phyloP scores from a whole-genome alignment of 2,888 invertebrate species.

The Schrankia costaestrigalis region DNA sequence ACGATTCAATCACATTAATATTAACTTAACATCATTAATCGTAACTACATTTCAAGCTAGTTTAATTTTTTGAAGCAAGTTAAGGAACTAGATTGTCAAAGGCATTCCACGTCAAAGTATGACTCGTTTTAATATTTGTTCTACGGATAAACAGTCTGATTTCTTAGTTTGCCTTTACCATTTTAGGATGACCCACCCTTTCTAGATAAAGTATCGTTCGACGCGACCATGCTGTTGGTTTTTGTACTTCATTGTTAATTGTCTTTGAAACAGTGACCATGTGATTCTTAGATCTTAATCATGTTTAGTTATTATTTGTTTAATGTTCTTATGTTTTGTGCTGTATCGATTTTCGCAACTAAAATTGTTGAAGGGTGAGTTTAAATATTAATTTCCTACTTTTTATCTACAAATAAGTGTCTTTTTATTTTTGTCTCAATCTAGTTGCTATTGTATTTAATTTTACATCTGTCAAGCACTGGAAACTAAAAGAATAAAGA shows the following conservation, averaged over 20 bases:
- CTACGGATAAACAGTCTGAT: conserved; percentile 56
- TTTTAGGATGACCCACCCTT: conserved; percentile 65
- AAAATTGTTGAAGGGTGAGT: conserved; percentile 66
- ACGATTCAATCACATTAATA: too few relatives aligned
- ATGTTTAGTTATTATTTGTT: conserved; percentile 62
- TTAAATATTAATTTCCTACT: too few relatives aligned
- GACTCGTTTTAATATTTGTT: conserved; percentile 36
- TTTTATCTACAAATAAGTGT: too few relatives aligned
- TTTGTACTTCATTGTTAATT: conserved; percentile 49
- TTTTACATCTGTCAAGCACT: too few relatives aligned
- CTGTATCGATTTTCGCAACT: conserved; percentile 51
- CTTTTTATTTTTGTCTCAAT: too few relatives aligned
- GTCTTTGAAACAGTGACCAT: conserved; percentile 32
- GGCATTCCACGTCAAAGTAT: conserved; percentile 12
- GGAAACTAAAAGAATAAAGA: too few relatives aligned
- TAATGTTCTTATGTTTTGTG: conserved; percentile 48
- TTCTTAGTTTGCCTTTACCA: conserved; percentile 62
- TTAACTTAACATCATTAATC: too few relatives aligned
- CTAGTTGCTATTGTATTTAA: too few relatives aligned
- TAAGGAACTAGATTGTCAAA: conserved; percentile 1
- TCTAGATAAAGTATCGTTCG: conserved; percentile 56
- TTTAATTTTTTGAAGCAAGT: too few relatives aligned
- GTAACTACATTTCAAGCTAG: too few relatives aligned
- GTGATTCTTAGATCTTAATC: conserved; percentile 43
- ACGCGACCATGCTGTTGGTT: conserved; percentile 54